Base-by-base conservation (phyloP, 2,888 invertebrate species). In the Mythimna albipuncta region DNA sequence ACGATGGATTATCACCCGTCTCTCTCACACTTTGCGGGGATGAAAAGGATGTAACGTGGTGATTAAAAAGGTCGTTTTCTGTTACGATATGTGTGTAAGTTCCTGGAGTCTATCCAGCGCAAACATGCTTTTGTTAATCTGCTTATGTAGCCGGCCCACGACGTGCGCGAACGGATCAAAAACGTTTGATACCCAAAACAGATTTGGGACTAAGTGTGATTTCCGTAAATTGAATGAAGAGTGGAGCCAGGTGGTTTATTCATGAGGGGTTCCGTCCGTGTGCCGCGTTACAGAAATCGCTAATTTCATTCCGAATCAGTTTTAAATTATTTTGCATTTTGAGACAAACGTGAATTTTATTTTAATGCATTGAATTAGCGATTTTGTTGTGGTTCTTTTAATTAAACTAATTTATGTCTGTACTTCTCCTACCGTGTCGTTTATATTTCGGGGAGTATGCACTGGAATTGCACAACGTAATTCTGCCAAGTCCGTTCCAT, bases 61-160 rank as follows among this genome's bases (percentile, higher is more conserved):
- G 89, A 91, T 91, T 89, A 92, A 91, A 89, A 86, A 85, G 89
- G 85, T 86, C 87, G 87, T 90, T 90, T 89, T 89, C 86, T 84
- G 88, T 88, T 88, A 89, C 85, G 87, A 87, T 88, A 89, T 88
- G 87, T 85, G 87, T 85, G 87, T 85, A 87, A 89, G 88, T 91
- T 86, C 83, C 76, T 87, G 80, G 86, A 87, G 77, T 79, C 72
- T 75, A 87, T 86, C 86, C 86, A 88, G 84, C 84, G 79, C 85
- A 87, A 88, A 88, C 85, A 88, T 86, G 83, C 82, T 87, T 83
- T 76, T 85, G 86, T 87, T 91, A 91, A 91, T 91, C 88, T 89
- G 82, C 87, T 91, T 91, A 90, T 83, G 81, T 81, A 77, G 80
- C 84, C 83, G 77, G 83, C 85, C 85, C 82, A 71, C 82, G 84